A percentile compares a stretch with the other conserved stretches of the same genome.
These are phyloP conservation scores for Porites divaricata DNA, from an alignment of 92 coral and sea anemone genomes.

Conservation along the genomic window DNA sequence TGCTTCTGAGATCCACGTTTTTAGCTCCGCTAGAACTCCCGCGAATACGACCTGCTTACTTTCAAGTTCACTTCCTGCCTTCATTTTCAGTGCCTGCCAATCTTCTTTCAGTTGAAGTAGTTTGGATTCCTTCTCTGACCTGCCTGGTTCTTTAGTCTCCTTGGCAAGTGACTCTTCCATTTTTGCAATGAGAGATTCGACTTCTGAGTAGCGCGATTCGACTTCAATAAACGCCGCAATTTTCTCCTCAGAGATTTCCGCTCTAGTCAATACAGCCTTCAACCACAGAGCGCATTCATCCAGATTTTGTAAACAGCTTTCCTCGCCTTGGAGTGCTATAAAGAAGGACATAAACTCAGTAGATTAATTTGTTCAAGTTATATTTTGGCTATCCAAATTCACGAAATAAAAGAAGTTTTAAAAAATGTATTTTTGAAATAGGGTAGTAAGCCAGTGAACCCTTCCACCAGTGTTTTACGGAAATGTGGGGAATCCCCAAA, in stretches of 20 bases:
- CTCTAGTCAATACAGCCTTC: slow-evolving; percentile 34
- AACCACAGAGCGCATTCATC: slow-evolving; percentile 49
- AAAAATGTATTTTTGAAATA: too few relatives aligned
- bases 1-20: slow-evolving; percentile 49
- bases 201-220: slow-evolving; percentile 35
- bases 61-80: slow-evolving; percentile 71
- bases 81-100: slow-evolving; percentile 62
- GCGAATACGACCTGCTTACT: slow-evolving; percentile 63
- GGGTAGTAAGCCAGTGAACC: too few relatives aligned
- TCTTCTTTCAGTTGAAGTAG: slow-evolving; percentile 54
- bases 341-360: not conserved
- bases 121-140: slow-evolving; percentile 43
- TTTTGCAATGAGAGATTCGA: slow-evolving; percentile 61
- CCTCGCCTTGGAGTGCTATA: slow-evolving; percentile 16
- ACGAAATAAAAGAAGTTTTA: too few relatives aligned
- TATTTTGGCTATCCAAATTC: too few relatives aligned
- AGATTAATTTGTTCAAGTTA: too few relatives aligned
- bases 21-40: slow-evolving; percentile 53
- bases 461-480: too few relatives aligned
- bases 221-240: slow-evolving; percentile 50
- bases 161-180: slow-evolving; percentile 44
- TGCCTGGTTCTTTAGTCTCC: slow-evolving; percentile 42
- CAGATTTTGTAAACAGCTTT: slow-evolving; percentile 37
- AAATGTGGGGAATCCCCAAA: too few relatives aligned
- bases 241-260: slow-evolving; percentile 37